Evolutionary conservation across 2,113 vertebrate genomes (phyloP), one percentile per base, ranked within the genome.

Genomic region (Copsychus sechellarum): DNA sequence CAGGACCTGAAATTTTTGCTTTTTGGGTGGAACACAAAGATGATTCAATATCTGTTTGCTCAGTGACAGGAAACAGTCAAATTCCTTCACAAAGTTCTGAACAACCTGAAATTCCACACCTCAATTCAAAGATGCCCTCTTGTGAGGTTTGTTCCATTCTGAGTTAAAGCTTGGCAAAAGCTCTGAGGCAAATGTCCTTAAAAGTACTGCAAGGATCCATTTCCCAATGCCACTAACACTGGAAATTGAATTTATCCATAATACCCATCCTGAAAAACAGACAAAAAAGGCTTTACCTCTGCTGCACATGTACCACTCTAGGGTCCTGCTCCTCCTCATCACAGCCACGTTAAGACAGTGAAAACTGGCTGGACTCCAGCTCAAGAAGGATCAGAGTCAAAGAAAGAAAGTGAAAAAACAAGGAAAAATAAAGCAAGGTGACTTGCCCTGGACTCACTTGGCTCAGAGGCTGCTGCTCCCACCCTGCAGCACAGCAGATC

Each of bases 241-340:
- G 38, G 67, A 74, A 81, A 88, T 13, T 29, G 38, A 86, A 62
- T 70, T 66, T 80, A 62, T 62, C 56, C n/a, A 24, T 7, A n/a
- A 12, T 4, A 69, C 38, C 45, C 56, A 12, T 58, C 45, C 71
- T 33, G 28, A 94, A 86, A 96, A 81, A 71, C 15, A 86, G 82
- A 81, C 42, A 36, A 71, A 77, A 87, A 89, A 85, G 50, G 24
- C 36, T 96, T 96, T 96, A 96, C 93, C 92, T 96, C 93, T 89
- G 82, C 50, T 73, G 93, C 64, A 62, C 4, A 17, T 47, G 83
- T 72, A 70, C 50, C 83, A 81, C 77, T 62, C 62, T 74, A 56
- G 42, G 58, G 21, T 95, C 83, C 83, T 66, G 89, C 24, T 80
- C 60, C 84, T 85, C 61, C 51, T 72, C 82, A 36, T 70, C 82